Percentiles rank a stretch among this genome's conserved stretches.
Conservation (phyloP, 2,888 invertebrate genomes). For the Mesorhabditis spiculigera region DNA sequence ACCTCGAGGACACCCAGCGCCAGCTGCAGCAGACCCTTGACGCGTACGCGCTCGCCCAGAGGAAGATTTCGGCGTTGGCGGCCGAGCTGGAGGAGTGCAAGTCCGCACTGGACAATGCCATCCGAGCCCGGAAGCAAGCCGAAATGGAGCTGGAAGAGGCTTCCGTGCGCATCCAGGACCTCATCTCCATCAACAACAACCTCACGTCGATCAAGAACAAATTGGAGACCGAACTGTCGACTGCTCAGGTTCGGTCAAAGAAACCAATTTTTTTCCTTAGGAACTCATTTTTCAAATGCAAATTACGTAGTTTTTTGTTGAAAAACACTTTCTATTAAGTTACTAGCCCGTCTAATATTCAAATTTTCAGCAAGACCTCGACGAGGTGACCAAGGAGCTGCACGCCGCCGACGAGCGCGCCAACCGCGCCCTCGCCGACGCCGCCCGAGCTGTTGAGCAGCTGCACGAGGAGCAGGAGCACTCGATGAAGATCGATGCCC, state of each 20-base stretch:
- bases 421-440: constrained; percentile 79
- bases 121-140: constrained; percentile 83
- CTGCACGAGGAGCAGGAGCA: constrained; percentile 94
- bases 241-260: constrained; percentile 71
- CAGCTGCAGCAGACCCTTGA: constrained; percentile 91
- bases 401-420: constrained; percentile 79
- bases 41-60: constrained; percentile 62
- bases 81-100: constrained; percentile 76
- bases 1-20: constrained; percentile 92
- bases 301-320: no score
- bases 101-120: constrained; percentile 70
- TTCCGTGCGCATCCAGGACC: constrained; percentile 7
- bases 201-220: constrained; percentile 82
- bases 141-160: constrained; percentile 83
- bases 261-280: no score
- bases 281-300: no score
- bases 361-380: constrained; percentile 71
- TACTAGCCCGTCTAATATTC: no score
- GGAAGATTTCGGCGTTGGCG: constrained; percentile 55
- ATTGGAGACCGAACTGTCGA: constrained; percentile 63
- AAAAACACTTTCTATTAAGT: no score
- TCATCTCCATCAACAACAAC: constrained; percentile 86
- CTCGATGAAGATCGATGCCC: constrained; percentile 90
- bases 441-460: constrained; percentile 88
- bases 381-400: constrained; percentile 84